Conservation (phyloP, 2,888 invertebrate genomes). For the Dynastes grantii region DNA sequence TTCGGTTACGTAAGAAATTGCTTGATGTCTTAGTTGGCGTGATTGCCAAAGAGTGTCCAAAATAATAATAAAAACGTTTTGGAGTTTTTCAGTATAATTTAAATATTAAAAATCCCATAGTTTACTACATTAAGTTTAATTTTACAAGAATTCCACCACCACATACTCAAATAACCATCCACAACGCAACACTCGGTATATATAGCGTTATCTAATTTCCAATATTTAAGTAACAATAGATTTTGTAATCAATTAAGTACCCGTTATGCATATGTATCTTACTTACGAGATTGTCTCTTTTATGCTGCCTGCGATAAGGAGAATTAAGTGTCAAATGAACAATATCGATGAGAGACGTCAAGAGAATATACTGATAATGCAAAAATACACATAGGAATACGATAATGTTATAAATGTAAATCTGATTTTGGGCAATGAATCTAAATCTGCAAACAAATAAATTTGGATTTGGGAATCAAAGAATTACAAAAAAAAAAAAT, state of each 20-base stretch:
- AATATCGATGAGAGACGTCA: neutral
- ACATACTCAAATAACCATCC: too few species aligned
- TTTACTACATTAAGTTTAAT: too few species aligned
- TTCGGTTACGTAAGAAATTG: too few species aligned
- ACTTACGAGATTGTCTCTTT: neutral
- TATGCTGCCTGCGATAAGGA: neutral
- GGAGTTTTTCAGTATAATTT: too few species aligned
- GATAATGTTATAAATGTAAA: neutral
- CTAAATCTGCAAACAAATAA: neutral
- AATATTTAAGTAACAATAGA: constrained; percentile 13
- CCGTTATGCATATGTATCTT: neutral
- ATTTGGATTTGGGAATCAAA: neutral
- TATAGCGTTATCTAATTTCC: constrained; percentile 1
- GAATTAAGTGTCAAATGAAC: neutral
- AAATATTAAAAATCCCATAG: too few species aligned
- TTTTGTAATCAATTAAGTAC: constrained; percentile 5
- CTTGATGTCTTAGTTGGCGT: too few species aligned
- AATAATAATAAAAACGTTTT: too few species aligned
- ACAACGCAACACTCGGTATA: neutral
- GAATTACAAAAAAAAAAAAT: too few species aligned
- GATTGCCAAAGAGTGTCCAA: too few species aligned
- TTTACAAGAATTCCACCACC: too few species aligned
- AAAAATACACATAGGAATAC: neutral
- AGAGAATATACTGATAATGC: neutral
- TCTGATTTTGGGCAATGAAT: neutral